Evolutionary conservation across 2,888 invertebrate genomes (phyloP).

Genomic region (Clitarchus hookeri): DNA sequence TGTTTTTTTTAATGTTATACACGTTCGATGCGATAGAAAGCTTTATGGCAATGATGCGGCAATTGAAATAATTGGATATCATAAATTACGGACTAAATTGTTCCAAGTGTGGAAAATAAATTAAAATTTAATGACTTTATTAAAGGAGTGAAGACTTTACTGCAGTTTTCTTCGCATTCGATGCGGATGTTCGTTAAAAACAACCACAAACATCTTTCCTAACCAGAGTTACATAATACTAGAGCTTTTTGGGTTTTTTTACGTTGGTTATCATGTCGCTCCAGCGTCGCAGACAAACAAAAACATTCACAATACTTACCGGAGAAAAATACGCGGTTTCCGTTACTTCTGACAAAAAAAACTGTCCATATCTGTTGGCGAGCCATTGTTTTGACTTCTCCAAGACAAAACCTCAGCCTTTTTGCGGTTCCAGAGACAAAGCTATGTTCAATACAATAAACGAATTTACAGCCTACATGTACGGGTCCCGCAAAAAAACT

Average conservation of each 20-base stretch:
- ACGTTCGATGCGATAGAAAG: too few species aligned
- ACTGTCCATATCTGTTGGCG: background rate
- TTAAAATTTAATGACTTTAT: too few species aligned
- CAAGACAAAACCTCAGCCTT: slow-evolving; percentile 22
- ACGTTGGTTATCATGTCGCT: background rate
- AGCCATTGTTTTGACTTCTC: slow-evolving; percentile 7
- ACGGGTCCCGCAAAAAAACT: background rate
- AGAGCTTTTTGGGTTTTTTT: background rate
- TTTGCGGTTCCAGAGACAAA: slow-evolving; percentile 22
- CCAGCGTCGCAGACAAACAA: background rate
- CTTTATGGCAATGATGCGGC: too few species aligned
- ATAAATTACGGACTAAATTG: too few species aligned
- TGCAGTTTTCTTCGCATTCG: too few species aligned
- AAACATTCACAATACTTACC: background rate
- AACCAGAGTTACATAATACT: too few species aligned
- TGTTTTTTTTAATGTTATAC: too few species aligned
- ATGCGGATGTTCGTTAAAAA: too few species aligned
- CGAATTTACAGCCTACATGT: slow-evolving; percentile 23
- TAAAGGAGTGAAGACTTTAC: too few species aligned
- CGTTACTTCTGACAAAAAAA: background rate
- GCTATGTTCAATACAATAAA: slow-evolving; percentile 25
- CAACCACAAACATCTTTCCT: too few species aligned
- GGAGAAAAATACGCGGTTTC: slow-evolving; percentile 8
- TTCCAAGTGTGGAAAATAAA: too few species aligned
- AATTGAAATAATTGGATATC: too few species aligned